Evolutionary conservation across 2,888 invertebrate species (phyloP).

Genomic region (Netelia fuscicornis): DNA sequence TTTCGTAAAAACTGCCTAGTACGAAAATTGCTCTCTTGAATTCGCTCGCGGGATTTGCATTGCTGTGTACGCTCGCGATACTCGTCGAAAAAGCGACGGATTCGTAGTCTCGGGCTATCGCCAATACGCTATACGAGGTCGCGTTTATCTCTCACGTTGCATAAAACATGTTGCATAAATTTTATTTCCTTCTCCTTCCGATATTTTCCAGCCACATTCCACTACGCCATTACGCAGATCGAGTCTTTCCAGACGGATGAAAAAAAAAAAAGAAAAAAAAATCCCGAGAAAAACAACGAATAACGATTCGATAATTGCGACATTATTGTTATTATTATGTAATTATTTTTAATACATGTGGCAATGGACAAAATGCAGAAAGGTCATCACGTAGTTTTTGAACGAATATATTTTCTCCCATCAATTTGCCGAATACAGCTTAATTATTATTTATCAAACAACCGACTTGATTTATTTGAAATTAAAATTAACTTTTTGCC

Average conservation of each 20-base stretch:
- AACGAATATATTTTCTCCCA: slow-evolving; percentile 1
- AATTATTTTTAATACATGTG: too few species aligned
- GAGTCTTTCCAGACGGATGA: neutral
- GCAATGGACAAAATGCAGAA: slow-evolving; percentile 44
- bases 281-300: neutral
- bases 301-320: too few species aligned
- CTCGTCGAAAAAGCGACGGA: slow-evolving; percentile 30
- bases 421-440: neutral
- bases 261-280: neutral
- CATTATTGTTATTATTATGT: slow-evolving; percentile 1
- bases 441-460: neutral
- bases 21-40: slow-evolving; percentile 40
- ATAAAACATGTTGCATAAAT: slow-evolving; percentile 58
- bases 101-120: too few species aligned
- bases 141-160: slow-evolving; percentile 47
- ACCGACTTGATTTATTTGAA: neutral
- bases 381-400: neutral
- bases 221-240: neutral
- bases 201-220: neutral
- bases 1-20: slow-evolving; percentile 49
- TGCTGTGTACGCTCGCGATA: slow-evolving; percentile 2
- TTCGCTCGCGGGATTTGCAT: neutral
- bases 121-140: neutral
- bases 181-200: neutral
- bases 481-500: neutral